A percentile compares a stretch with the other conserved stretches of the same genome.
Conservation (phyloP, 2,113 vertebrate genomes). For the human (Homo sapiens) region GRCh38 chr2:217959501-217960000, state of each 20-base stretch:
- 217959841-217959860: constrained; percentile 23
- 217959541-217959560: background rate
- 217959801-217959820: background rate
- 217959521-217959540: too few species aligned
- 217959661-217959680: background rate
- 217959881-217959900: constrained; percentile 38
- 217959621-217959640: background rate
- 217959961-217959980: background rate
- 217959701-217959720: background rate
- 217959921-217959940: constrained; percentile 69
- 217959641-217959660: background rate
- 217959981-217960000: background rate
- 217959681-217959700: background rate
- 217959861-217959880: constrained; percentile 69
- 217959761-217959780: background rate
- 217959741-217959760: background rate
- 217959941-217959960: constrained; percentile 53
- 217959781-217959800: background rate
- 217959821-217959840: background rate
- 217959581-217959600: too few species aligned
- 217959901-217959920: constrained; percentile 79
- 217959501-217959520: too few species aligned
- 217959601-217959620: too few species aligned
- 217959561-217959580: too few species aligned
- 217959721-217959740: background rate